Percentiles rank a stretch among this genome's conserved stretches.
Conservation (phyloP, 1,140 invertebrate genomes). For the Neodiprion fabricii region DNA sequence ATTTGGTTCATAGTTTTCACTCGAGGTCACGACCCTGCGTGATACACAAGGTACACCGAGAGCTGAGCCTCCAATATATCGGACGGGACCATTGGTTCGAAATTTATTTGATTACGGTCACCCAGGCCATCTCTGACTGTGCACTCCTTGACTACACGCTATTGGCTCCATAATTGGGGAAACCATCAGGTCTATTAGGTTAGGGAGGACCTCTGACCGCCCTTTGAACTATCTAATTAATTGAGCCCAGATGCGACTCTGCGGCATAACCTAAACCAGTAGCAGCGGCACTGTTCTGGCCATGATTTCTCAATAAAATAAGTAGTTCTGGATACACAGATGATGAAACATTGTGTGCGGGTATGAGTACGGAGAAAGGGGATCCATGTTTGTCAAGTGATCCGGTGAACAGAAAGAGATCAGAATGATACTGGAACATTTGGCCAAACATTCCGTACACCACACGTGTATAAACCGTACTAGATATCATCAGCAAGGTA, state of each 20-base stretch:
- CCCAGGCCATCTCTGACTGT: constrained; percentile 22
- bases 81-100: neutral
- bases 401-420: neutral
- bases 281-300: neutral
- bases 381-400: neutral
- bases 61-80: too few species aligned
- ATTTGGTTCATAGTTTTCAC: too few species aligned
- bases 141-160: neutral
- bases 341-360: too few species aligned
- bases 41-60: too few species aligned
- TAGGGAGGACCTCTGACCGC: constrained; percentile 14
- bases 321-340: neutral
- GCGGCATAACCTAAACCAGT: constrained; percentile 4
- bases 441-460: too few species aligned
- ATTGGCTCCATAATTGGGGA: constrained; percentile 17
- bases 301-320: neutral
- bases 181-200: constrained; percentile 22
- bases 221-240: constrained; percentile 33
- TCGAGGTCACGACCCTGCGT: too few species aligned
- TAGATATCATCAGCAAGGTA: too few species aligned
- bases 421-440: neutral
- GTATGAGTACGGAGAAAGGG: neutral
- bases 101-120: constrained; percentile 36
- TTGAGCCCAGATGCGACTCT: constrained; percentile 28
- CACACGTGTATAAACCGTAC: too few species aligned